Percentiles rank a stretch among this genome's conserved stretches.
These are phyloP conservation scores for Proterorhinus semilunaris DNA, from an alignment of 2,113 vertebrate species.

Conservation along the genomic window DNA sequence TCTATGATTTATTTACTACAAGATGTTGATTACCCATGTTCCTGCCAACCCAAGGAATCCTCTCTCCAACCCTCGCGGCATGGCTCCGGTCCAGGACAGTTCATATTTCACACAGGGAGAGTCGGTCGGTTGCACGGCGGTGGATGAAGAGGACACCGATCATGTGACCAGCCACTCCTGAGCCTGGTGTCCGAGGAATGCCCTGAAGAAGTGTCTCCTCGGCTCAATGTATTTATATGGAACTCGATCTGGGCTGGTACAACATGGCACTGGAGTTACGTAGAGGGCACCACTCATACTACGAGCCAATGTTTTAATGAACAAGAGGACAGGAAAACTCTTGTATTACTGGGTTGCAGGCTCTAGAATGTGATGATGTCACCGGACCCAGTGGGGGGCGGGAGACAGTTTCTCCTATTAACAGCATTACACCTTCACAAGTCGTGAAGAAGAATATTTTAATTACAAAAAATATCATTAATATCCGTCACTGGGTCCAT, in stretches of 20 bases:
- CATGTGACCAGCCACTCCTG: constrained; percentile 64
- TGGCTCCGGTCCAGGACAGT: constrained; percentile 63
- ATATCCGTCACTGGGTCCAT: no score
- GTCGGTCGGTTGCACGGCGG: constrained; percentile 60
- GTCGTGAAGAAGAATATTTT: no score
- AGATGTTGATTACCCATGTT: constrained; percentile 2
- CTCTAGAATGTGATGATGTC: no score
- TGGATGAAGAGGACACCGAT: constrained; percentile 72
- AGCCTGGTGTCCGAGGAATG: constrained; percentile 65
- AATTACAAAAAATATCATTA: no score
- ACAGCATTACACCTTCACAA: no score
- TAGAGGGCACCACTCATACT: constrained; percentile 7
- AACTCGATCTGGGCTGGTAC: constrained; percentile 43
- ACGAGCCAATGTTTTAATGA: not conserved
- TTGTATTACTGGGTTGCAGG: no score
- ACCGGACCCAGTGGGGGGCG: no score
- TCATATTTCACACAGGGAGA: constrained; percentile 77
- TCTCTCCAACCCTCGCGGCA: constrained; percentile 51
- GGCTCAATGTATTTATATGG: constrained; percentile 36
- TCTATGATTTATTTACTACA: not conserved
- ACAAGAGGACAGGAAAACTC: not conserved
- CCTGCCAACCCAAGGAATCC: constrained; percentile 8
- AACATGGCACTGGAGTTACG: constrained; percentile 16
- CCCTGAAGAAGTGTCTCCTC: constrained; percentile 41
- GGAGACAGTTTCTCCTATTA: no score